Base-by-base conservation (phyloP, 2,113 vertebrate species). In the Arenaria interpres region DNA sequence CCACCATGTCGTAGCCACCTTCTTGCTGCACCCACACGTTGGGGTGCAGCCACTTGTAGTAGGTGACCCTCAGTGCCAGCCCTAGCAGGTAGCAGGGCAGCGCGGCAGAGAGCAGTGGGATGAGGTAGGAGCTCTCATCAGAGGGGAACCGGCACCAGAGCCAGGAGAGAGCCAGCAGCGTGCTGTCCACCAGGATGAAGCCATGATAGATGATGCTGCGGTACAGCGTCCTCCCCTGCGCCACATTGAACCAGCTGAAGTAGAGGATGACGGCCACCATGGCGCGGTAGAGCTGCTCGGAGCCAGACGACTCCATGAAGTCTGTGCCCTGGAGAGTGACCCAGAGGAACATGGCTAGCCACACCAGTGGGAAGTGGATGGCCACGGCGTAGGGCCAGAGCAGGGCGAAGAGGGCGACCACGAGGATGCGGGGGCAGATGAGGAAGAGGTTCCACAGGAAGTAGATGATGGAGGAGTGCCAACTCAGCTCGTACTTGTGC, bases 231-330 rank as follows among this genome's bases (percentile, higher is more conserved):
- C 63, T 97, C 6, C 99, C 99, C 50, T 97, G 98, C 0, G 98
- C 96, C 82, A 99, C 99, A 0, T 99, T 99, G 92, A 99, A 99
- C 99, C 99, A 99, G 97, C 99, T 99, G 98, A 99, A 99, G 96
- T 99, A 99, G 93, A 99, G 99, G 73, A 99, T 98, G 56, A 99
- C 96, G 0, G 99, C 99, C 37, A 99, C 98, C 0, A 98, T 85
- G 71, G 97, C 98, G 28, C 99, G 98, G 97, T 99, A 99, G 15
- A 99, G 98, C 98, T 98, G 98, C 97, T 99, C 99, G 0, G 98
- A 98, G 2, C 64, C n/a, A 0, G 53, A 7, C 0, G 97, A 98
- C 23, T 99, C 99, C 99, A 99, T 99, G 72, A 99, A 99, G 87
- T 97, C 63, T 0, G 99, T 99, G 72, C 83, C 93, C 98, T 99